Conservation (phyloP, 1,140 invertebrate genomes). For the Panagrolaimus sp. region DNA sequence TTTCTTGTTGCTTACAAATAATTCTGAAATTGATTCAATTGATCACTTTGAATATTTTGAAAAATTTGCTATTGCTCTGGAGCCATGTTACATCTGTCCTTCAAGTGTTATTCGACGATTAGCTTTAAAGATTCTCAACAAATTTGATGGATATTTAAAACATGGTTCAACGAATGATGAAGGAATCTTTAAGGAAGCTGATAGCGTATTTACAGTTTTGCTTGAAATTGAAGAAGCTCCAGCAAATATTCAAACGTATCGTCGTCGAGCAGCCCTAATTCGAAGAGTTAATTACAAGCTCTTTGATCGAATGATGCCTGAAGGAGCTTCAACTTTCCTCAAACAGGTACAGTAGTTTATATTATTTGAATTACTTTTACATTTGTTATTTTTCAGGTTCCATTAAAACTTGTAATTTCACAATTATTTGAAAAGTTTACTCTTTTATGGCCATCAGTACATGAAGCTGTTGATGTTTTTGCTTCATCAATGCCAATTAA, state of each 20-base stretch:
- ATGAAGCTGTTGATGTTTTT: constrained; percentile 29
- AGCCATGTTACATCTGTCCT: background rate
- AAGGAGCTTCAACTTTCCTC: background rate
- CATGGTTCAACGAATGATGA: constrained; percentile 7
- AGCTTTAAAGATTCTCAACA: background rate
- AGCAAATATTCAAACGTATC: constrained; percentile 18
- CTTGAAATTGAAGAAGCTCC: constrained; percentile 19
- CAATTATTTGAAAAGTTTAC: constrained; percentile 39
- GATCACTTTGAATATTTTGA: background rate
- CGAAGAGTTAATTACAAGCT: constrained; percentile 11
- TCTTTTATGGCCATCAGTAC: constrained; percentile 30
- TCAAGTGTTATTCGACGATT: constrained; percentile 4
- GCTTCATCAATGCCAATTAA: constrained; percentile 15
- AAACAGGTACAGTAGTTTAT: constrained; percentile 11
- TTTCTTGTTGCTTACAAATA: background rate
- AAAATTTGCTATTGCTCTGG: background rate
- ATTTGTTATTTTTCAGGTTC: constrained; percentile 25
- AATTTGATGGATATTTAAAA: background rate
- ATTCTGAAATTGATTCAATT: background rate
- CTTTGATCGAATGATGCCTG: background rate
- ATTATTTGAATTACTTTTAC: background rate
- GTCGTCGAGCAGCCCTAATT: constrained; percentile 17
- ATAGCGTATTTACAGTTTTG: background rate
- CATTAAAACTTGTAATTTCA: constrained; percentile 25
- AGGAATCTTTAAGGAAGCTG: background rate